Conservation (phyloP, 2,888 invertebrate species). For the Mesochorus sp. region DNA sequence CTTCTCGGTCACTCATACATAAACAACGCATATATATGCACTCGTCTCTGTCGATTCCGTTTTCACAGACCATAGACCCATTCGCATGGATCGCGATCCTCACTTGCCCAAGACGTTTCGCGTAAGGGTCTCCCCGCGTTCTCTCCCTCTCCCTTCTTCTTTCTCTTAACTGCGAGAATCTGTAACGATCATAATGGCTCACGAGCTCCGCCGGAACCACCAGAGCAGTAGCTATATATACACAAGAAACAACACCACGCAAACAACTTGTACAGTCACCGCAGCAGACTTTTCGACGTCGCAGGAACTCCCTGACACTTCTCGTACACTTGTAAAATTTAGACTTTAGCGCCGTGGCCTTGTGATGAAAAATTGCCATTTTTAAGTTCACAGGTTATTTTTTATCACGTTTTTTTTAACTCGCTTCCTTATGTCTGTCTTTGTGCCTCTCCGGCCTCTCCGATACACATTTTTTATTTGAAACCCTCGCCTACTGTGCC, state of each 20-base stretch:
- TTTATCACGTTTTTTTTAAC: no score
- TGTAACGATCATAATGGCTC: slow-evolving; percentile 75
- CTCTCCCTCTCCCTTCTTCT: no score
- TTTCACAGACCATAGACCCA: slow-evolving; percentile 55
- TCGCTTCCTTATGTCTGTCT: no score
- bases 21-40: slow-evolving; percentile 10
- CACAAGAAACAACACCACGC: slow-evolving; percentile 15
- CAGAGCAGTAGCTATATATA: slow-evolving; percentile 22
- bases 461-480: no score
- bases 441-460: no score
- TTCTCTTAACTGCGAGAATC: slow-evolving; percentile 67
- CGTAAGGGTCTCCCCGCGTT: slow-evolving; percentile 75
- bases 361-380: no score
- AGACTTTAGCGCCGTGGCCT: not conserved
- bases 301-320: slow-evolving; percentile 6
- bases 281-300: slow-evolving; percentile 50
- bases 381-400: no score
- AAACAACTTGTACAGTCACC: slow-evolving; percentile 19
- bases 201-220: slow-evolving; percentile 60
- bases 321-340: slow-evolving; percentile 31
- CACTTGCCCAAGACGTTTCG: slow-evolving; percentile 67
- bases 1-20: slow-evolving; percentile 17
- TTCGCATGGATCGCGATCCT: slow-evolving; percentile 63
- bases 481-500: no score
- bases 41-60: slow-evolving; percentile 8